phyloP scores from a whole-genome alignment of 1,140 invertebrate genomes.

The Zaprionus tsacasi region DNA sequence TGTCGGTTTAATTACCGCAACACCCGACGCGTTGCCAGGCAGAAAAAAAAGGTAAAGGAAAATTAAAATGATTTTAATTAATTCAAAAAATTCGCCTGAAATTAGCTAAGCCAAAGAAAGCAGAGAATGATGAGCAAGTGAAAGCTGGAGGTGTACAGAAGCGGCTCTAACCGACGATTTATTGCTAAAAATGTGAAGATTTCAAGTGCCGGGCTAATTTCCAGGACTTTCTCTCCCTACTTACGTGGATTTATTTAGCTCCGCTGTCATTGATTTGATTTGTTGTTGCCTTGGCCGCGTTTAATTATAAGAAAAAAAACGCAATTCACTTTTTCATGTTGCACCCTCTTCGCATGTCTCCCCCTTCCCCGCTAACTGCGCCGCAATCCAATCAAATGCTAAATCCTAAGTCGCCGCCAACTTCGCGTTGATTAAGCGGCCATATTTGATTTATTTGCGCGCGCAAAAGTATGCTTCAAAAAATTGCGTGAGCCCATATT shows the following conservation, averaged over 20 bases:
- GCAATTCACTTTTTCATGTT: constrained; percentile 30
- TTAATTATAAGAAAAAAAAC: constrained; percentile 67
- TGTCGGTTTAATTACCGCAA: constrained; percentile 82
- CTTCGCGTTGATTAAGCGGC: constrained; percentile 63
- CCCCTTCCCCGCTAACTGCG: not conserved
- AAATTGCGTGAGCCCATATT: constrained; percentile 50
- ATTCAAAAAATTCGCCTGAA: constrained; percentile 62
- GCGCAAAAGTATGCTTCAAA: constrained; percentile 53
- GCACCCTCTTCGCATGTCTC: not conserved
- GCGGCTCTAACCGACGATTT: constrained; percentile 54
- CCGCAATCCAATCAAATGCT: constrained; percentile 72
- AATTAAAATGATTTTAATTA: constrained; percentile 73
- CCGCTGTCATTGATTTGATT: constrained; percentile 24
- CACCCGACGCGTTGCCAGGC: constrained; percentile 31
- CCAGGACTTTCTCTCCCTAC: constrained; percentile 18
- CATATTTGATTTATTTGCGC: constrained; percentile 41
- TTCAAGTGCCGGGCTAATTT: constrained; percentile 65
- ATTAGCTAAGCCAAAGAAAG: constrained; percentile 54
- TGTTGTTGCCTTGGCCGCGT: constrained; percentile 54
- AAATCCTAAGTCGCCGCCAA: constrained; percentile 52
- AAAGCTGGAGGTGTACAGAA: too few relatives aligned
- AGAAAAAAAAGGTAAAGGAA: constrained; percentile 37
- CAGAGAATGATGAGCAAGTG: not conserved
- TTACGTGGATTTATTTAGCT: not conserved
- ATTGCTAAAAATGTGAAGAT: constrained; percentile 54